phyloP scores from a whole-genome alignment of 2,113 vertebrate species.

The Microtus oregoni region DNA sequence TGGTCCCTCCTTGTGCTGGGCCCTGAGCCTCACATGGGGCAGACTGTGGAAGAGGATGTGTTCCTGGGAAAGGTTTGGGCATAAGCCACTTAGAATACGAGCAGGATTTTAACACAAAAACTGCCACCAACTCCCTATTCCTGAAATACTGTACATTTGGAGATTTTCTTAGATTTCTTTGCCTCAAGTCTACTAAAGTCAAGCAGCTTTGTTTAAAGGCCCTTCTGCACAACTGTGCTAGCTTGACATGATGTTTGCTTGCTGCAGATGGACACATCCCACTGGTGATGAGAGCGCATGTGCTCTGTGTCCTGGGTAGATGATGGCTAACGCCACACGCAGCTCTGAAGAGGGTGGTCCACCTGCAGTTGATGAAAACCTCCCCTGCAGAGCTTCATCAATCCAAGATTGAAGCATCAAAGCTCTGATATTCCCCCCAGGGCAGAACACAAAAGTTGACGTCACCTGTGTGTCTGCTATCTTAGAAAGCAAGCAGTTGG shows the following conservation, averaged over 20 bases:
- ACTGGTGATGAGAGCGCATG: background rate
- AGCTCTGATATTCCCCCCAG: background rate
- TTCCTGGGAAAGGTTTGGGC: background rate
- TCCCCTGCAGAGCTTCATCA: conserved; percentile 48
- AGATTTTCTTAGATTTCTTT: background rate
- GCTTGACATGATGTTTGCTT: background rate
- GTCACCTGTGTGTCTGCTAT: background rate
- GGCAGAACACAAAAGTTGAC: conserved; percentile 57
- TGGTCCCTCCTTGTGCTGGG: background rate
- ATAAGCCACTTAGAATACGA: background rate
- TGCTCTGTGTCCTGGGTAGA: conserved; percentile 9
- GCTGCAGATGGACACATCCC: background rate
- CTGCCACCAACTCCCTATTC: background rate
- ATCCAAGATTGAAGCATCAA: background rate
- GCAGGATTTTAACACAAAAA: conserved; percentile 16
- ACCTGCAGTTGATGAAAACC: conserved; percentile 22
- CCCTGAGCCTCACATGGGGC: background rate
- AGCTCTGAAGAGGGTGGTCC: background rate
- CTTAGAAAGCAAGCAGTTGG: conserved; percentile 37
- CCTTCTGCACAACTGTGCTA: background rate
- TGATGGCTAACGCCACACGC: background rate
- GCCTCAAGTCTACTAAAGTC: conserved; percentile 4
- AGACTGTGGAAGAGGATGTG: background rate
- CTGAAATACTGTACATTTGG: background rate
- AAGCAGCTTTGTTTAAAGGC: background rate